Conservation (phyloP, 92 coral and sea anemone genomes). For the Desmophyllum pertusum region DNA sequence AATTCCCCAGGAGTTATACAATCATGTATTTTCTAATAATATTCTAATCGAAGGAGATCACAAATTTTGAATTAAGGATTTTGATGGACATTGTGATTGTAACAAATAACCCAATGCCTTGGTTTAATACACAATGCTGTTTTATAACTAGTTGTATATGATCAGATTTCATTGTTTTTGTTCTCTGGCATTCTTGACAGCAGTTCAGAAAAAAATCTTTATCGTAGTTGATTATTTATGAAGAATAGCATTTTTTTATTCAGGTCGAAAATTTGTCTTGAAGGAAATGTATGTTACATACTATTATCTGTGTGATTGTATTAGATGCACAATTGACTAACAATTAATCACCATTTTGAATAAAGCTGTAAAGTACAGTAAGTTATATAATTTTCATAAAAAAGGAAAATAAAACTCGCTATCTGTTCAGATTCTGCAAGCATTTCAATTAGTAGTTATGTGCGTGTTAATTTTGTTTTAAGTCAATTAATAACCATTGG, state of each 20-base stretch:
- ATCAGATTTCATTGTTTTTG: too few species aligned
- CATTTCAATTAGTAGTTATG: slow-evolving; percentile 18
- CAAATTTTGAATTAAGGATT: not conserved
- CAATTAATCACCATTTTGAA: not conserved
- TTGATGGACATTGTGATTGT: not conserved
- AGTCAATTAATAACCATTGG: slow-evolving; percentile 30
- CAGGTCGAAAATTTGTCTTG: not conserved
- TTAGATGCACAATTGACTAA: not conserved
- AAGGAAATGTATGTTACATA: not conserved
- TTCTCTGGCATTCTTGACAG: not conserved
- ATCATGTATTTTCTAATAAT: not conserved
- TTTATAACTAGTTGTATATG: too few species aligned
- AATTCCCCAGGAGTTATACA: too few species aligned
- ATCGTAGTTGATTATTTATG: slow-evolving; percentile 34
- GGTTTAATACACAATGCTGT: too few species aligned
- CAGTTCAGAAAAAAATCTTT: not conserved
- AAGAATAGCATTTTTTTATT: slow-evolving; percentile 9
- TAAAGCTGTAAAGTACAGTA: not conserved
- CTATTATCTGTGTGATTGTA: not conserved
- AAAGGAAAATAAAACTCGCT: not conserved
- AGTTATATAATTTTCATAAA: not conserved
- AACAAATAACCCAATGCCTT: too few species aligned
- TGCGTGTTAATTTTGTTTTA: slow-evolving; percentile 34
- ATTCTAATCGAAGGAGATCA: not conserved
- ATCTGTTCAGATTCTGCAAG: not conserved